A percentile compares a stretch with the other conserved stretches of the same genome.
Evolutionary conservation across 2,113 vertebrate species (phyloP).

Genomic region (Aphyosemion australe): DNA sequence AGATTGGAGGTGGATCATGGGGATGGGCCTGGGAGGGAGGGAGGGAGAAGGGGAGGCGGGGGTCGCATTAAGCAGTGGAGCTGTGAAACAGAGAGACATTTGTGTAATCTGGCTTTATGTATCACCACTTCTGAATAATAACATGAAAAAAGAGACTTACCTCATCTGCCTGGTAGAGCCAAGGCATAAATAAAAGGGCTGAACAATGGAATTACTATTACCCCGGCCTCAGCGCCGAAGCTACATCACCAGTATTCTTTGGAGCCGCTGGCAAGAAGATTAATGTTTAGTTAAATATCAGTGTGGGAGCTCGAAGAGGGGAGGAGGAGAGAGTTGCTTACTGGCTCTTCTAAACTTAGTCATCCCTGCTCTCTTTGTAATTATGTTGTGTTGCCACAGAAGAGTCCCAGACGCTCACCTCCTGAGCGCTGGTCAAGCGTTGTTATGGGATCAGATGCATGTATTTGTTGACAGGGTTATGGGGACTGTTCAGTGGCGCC

Average conservation of each 20-base stretch:
- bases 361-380: constrained; percentile 82
- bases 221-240: constrained; percentile 81
- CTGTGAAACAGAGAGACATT: constrained; percentile 96
- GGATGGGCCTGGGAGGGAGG: not conserved
- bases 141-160: constrained; percentile 94
- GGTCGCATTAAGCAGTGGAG: constrained; percentile 70
- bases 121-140: constrained; percentile 98
- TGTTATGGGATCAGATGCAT: constrained; percentile 74
- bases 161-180: constrained; percentile 98
- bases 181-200: constrained; percentile 93
- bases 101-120: constrained; percentile 98
- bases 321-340: constrained; percentile 66
- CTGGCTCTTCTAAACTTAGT: constrained; percentile 92
- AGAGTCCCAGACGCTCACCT: constrained; percentile 69
- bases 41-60: constrained; percentile 28
- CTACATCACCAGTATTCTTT: constrained; percentile 95
- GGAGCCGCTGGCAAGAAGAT: constrained; percentile 99
- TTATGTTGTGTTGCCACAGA: constrained; percentile 82
- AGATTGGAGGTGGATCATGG: constrained; percentile 59
- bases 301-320: constrained; percentile 88
- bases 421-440: constrained; percentile 57
- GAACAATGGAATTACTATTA: constrained; percentile 99
- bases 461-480: constrained; percentile 74
- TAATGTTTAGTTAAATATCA: constrained; percentile 99
- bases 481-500: constrained; percentile 56